These are phyloP conservation scores for Drosophila nigrodunni DNA, from an alignment of 1,140 invertebrate species.

Conservation along the genomic window DNA sequence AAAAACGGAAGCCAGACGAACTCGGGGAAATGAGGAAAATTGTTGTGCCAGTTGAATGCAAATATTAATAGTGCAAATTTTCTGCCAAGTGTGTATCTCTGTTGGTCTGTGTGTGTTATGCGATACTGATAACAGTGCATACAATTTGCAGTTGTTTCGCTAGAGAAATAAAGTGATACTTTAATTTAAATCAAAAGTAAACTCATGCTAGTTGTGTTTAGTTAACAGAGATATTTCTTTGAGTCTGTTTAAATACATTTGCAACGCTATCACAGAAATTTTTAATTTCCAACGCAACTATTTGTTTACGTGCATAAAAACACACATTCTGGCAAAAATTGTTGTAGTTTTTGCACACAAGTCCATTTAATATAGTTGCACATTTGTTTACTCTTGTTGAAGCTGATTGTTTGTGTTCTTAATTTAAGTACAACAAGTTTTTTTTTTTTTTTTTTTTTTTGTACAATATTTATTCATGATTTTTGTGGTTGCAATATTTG, in stretches of 20 bases:
- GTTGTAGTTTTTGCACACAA: conserved; percentile 37
- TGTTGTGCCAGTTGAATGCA: conserved; percentile 70
- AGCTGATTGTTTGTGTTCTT: conserved; percentile 63
- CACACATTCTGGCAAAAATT: conserved; percentile 20
- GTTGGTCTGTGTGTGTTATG: conserved; percentile 5
- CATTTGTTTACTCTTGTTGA: conserved; percentile 63
- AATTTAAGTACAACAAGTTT: conserved; percentile 67
- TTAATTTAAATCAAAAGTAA: neutral
- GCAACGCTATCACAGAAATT: conserved; percentile 7
- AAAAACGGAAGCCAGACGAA: neutral
- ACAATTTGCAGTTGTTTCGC: conserved; percentile 26
- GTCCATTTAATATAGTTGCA: conserved; percentile 70
- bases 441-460: conserved; percentile 7
- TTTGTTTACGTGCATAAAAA: conserved; percentile 34
- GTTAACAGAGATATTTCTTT: neutral
- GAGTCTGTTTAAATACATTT: neutral
- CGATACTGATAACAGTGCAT: conserved; percentile 22
- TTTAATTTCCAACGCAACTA: conserved; percentile 12
- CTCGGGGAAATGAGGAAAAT: neutral
- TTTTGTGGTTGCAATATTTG: conserved; percentile 20
- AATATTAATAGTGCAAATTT: conserved; percentile 82
- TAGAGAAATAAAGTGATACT: conserved; percentile 6
- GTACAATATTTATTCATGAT: conserved; percentile 40
- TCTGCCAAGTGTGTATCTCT: conserved; percentile 42
- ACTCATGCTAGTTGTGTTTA: neutral